Evolutionary conservation across 2,797 vertebrate species (phyloP).

Genomic region (Rousettus madagascariensis): DNA sequence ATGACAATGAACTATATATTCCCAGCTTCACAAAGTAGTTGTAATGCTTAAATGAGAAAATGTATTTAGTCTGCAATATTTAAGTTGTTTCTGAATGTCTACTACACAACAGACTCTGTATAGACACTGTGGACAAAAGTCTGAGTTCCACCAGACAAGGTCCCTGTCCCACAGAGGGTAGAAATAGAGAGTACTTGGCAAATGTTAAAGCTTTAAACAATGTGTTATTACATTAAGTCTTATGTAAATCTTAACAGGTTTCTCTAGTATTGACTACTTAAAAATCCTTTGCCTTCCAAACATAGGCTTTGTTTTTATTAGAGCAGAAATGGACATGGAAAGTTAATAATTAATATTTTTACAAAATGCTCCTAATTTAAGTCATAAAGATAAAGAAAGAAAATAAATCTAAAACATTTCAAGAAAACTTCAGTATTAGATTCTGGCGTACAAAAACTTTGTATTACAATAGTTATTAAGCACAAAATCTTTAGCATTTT

Average conservation of each 20-base stretch:
- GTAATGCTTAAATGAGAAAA: too few relatives aligned
- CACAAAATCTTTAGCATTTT: slow-evolving; percentile 11
- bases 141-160: not conserved
- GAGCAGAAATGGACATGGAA: not conserved
- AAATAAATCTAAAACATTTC: not conserved
- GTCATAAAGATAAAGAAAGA: not conserved
- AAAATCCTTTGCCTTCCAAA: not conserved
- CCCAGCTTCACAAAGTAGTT: too few relatives aligned
- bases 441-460: not conserved
- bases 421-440: not conserved
- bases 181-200: not conserved
- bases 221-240: not conserved
- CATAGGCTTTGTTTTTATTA: not conserved
- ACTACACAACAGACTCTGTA: not conserved
- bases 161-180: not conserved
- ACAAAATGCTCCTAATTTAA: slow-evolving; percentile 25
- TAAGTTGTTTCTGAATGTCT: not conserved
- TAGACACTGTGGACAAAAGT: not conserved
- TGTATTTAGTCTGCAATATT: too few relatives aligned
- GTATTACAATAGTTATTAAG: not conserved
- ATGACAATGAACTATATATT: too few relatives aligned
- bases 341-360: not conserved
- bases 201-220: not conserved
- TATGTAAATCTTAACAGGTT: not conserved
- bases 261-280: not conserved